A percentile compares a stretch with the other conserved stretches of the same genome.
These are phyloP conservation scores for Rallus crepitans DNA, from an alignment of 2,797 vertebrate genomes.

Conservation along the genomic window DNA sequence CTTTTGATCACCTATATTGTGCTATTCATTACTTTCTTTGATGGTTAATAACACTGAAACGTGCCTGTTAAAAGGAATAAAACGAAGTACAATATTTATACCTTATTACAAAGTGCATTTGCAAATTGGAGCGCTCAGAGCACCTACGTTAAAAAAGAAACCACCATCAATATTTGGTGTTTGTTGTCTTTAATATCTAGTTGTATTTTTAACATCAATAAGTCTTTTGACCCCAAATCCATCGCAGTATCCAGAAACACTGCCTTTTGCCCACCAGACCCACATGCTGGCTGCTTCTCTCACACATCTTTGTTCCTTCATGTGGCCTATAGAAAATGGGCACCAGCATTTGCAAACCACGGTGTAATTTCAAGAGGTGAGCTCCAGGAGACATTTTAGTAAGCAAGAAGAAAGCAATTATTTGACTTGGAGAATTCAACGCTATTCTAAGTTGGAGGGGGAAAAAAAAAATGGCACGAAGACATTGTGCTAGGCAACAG, in stretches of 20 bases:
- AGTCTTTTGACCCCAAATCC: not conserved
- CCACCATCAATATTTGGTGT: constrained; percentile 46
- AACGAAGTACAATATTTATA: constrained; percentile 53
- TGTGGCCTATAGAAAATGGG: not conserved
- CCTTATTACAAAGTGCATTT: constrained; percentile 32
- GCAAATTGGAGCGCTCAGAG: constrained; percentile 19
- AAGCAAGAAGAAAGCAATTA: constrained; percentile 46
- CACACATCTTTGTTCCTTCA: constrained; percentile 6
- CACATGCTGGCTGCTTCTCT: not conserved
- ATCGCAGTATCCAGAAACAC: not conserved
- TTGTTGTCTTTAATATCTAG: constrained; percentile 16
- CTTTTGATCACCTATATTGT: constrained; percentile 54
- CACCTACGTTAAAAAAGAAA: constrained; percentile 54
- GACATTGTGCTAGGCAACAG: constrained; percentile 70
- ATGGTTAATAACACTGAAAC: constrained; percentile 55
- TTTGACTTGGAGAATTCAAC: constrained; percentile 61
- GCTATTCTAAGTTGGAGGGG: not conserved
- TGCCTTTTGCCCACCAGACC: not conserved
- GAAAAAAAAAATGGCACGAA: constrained; percentile 60
- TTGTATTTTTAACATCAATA: not conserved
- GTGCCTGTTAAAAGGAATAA: constrained; percentile 16
- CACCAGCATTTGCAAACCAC: not conserved
- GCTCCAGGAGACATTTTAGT: constrained; percentile 20
- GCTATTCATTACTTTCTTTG: constrained; percentile 61
- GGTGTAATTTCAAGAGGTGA: not conserved